Evolutionary conservation across 2,797 vertebrate species (phyloP).

Genomic region (Paedocypris micromegethes): DNA sequence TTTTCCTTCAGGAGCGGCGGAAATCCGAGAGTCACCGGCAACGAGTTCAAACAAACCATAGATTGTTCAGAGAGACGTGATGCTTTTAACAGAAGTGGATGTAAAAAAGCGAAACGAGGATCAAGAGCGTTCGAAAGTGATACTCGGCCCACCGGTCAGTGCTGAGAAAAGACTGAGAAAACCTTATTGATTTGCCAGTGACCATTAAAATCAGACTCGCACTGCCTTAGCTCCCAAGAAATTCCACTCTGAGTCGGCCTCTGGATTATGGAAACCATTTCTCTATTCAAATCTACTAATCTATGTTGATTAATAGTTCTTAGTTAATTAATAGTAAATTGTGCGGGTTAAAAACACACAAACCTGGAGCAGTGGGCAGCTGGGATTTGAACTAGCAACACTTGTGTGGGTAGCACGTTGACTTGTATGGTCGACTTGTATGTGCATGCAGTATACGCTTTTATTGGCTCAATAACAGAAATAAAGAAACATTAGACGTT

Average conservation of each 20-base stretch:
- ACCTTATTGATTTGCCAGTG: slow-evolving; percentile 24
- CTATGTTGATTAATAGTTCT: too few species aligned
- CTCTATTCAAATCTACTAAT: too few species aligned
- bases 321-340: too few species aligned
- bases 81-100: slow-evolving; percentile 31
- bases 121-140: slow-evolving; percentile 10
- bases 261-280: neutral
- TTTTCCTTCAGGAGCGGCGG: neutral
- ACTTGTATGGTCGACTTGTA: too few species aligned
- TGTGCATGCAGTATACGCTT: too few species aligned
- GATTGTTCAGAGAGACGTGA: slow-evolving; percentile 15
- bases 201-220: slow-evolving; percentile 12
- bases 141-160: slow-evolving; percentile 4
- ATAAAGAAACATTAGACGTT: too few species aligned
- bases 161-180: slow-evolving; percentile 5
- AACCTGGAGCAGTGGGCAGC: too few species aligned
- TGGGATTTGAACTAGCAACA: too few species aligned
- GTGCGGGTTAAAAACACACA: too few species aligned
- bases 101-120: slow-evolving; percentile 13
- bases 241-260: slow-evolving; percentile 5
- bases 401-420: too few species aligned
- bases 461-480: too few species aligned
- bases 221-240: slow-evolving; percentile 3
- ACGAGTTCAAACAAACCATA: slow-evolving; percentile 8
- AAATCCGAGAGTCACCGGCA: slow-evolving; percentile 23